Evolutionary conservation across 2,113 vertebrate species (phyloP), one percentile per base, ranked within the genome.

Genomic region (Oplegnathus fasciatus): DNA sequence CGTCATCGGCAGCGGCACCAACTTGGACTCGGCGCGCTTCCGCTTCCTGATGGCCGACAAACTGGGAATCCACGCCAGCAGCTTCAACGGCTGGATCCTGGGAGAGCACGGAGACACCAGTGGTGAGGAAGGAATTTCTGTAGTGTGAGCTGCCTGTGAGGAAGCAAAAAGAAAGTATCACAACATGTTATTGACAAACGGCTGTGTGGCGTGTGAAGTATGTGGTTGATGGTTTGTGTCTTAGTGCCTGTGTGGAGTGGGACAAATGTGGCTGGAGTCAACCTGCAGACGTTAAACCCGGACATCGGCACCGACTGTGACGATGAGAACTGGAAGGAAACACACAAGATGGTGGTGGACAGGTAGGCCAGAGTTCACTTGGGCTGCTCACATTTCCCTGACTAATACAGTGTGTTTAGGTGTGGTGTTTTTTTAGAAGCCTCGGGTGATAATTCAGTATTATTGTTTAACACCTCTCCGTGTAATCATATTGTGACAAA

Each of bases 101-200:
- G 98, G 98, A 76, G 98, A 99, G 48, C 98, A 99, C 0, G 98
- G 98, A 1, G 98, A 99, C 93, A 97, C 98, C 15, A 99, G 98
- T 7, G 98, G 98, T 99, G 93, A 96, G 96, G 28, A 80, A 61
- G 10, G 18, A 13, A 11, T 24, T 20, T 69, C 40, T 54, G n/a
- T n/a, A n/a, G n/a, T n/a, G n/a, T n/a, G n/a, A n/a, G n/a, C n/a
- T n/a, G n/a, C n/a, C n/a, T n/a, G n/a, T n/a, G n/a, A n/a, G n/a
- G n/a, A n/a, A n/a, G 32, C 48, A 26, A 9, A 57, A 13, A 30
- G 8, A 28, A 64, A 55, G 10, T 5, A 42, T 48, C 24, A 2
- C 30, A 26, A 0, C 26, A 13, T 13, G 44, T 37, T 34, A 5
- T 6, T 44, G 50, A 37, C 18, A 26, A 8, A 18, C 1, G 0